Percentiles rank a stretch among this genome's conserved stretches.
Conservation (phyloP, 2,888 invertebrate species). For the Calephelis perditalis region DNA sequence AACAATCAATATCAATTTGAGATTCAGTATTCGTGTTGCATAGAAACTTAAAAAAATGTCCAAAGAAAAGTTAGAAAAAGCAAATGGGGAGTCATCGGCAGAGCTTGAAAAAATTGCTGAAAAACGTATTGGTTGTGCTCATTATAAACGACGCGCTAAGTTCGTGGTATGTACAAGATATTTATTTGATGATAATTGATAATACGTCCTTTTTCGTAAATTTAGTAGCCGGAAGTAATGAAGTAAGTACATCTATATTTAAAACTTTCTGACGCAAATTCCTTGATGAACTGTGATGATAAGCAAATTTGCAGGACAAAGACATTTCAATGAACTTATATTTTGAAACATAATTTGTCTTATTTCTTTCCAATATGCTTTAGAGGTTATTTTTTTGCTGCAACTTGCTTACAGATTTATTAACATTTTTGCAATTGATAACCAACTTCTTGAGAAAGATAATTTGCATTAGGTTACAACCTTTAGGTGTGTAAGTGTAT, state of each 20-base stretch:
- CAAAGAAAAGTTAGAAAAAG: slow-evolving; percentile 41
- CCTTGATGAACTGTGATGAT: slow-evolving; percentile 36
- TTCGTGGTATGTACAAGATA: slow-evolving; percentile 83
- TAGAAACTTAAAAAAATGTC: slow-evolving; percentile 46
- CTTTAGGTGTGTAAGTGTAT: too few species aligned
- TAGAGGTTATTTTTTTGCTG: too few species aligned
- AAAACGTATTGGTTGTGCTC: slow-evolving; percentile 85
- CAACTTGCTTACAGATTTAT: too few species aligned
- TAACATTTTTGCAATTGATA: too few species aligned
- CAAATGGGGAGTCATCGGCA: slow-evolving; percentile 39
- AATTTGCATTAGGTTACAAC: too few species aligned
- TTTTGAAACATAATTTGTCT: slow-evolving; percentile 6
- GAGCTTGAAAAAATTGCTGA: slow-evolving; percentile 45
- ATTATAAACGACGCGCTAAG: slow-evolving; percentile 90
- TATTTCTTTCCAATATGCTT: too few species aligned
- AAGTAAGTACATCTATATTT: slow-evolving; percentile 45
- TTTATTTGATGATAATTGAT: neutral
- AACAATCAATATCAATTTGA: slow-evolving; percentile 14
- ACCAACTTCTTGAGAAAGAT: too few species aligned
- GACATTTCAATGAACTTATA: slow-evolving; percentile 49
- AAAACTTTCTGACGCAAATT: slow-evolving; percentile 46
- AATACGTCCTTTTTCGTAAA: too few species aligned
- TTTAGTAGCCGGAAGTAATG: slow-evolving; percentile 21
- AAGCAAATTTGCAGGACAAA: slow-evolving; percentile 48
- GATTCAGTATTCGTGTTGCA: slow-evolving; percentile 21